Percentiles rank a stretch among this genome's conserved stretches.
Evolutionary conservation across 2,888 invertebrate species (phyloP).

Genomic region (Dorcus parallelipipedus): DNA sequence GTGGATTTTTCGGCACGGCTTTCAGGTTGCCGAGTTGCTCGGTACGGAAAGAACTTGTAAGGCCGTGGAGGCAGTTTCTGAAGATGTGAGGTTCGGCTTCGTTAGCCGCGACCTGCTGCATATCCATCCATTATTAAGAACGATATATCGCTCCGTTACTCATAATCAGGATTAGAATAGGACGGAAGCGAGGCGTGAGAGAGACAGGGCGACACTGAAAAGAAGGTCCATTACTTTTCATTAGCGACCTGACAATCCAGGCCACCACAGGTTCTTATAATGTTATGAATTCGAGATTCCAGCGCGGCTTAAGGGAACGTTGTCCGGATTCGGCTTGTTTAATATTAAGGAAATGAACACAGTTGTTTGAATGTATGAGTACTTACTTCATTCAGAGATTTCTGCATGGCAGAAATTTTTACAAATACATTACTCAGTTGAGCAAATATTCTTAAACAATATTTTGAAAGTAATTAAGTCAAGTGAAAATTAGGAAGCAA

Average conservation of each 20-base stretch:
- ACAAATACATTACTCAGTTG: too few species aligned
- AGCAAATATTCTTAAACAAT: too few species aligned
- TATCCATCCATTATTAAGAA: neutral
- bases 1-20: conserved; percentile 3
- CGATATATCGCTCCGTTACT: conserved; percentile 20
- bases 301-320: neutral
- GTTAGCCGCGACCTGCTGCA: neutral
- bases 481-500: too few species aligned
- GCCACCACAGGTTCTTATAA: conserved; percentile 12
- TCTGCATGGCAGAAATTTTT: too few species aligned
- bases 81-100: neutral
- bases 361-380: too few species aligned
- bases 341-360: too few species aligned
- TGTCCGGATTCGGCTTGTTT: neutral
- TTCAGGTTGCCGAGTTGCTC: neutral
- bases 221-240: conserved; percentile 38
- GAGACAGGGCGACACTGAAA: conserved; percentile 23
- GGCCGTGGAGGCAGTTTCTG: neutral
- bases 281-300: conserved; percentile 11
- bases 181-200: conserved; percentile 13
- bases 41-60: neutral
- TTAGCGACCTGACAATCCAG: conserved; percentile 34
- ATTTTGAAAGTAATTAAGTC: too few species aligned
- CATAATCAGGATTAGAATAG: conserved; percentile 25
- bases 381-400: too few species aligned